phyloP scores from a whole-genome alignment of 2,797 vertebrate species.

The Enteromius paludinosus region DNA sequence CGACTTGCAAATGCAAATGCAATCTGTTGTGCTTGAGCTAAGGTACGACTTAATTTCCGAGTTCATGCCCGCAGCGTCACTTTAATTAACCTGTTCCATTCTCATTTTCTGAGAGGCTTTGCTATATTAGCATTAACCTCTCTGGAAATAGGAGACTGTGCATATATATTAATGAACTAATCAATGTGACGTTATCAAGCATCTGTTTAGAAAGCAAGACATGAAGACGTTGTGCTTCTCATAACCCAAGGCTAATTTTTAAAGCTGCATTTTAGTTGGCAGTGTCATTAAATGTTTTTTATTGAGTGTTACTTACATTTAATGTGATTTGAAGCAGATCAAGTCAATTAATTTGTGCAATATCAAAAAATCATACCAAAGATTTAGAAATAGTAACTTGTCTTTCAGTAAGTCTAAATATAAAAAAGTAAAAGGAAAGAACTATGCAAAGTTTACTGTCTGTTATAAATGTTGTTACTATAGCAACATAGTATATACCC shows the following conservation, averaged over 20 bases:
- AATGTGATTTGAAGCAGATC: not conserved
- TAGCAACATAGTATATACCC: not conserved
- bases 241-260: not conserved
- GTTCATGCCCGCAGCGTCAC: conserved; percentile 62
- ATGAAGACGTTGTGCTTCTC: not conserved
- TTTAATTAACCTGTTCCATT: conserved; percentile 68
- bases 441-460: not conserved
- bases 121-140: conserved; percentile 30
- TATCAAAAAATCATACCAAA: not conserved
- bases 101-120: conserved; percentile 52
- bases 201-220: not conserved
- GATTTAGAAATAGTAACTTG: not conserved
- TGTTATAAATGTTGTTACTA: conserved; percentile 1
- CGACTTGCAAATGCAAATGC: conserved; percentile 58
- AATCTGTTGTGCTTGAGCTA: conserved; percentile 70
- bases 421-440: not conserved
- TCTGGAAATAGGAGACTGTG: conserved; percentile 32
- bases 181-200: not conserved
- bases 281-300: not conserved
- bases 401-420: not conserved
- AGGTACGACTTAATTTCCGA: conserved; percentile 67
- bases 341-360: not conserved
- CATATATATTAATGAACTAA: conserved; percentile 36
- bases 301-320: not conserved
- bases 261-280: not conserved